Base-by-base conservation (phyloP, 2,113 vertebrate species). In the Nibea coibor region DNA sequence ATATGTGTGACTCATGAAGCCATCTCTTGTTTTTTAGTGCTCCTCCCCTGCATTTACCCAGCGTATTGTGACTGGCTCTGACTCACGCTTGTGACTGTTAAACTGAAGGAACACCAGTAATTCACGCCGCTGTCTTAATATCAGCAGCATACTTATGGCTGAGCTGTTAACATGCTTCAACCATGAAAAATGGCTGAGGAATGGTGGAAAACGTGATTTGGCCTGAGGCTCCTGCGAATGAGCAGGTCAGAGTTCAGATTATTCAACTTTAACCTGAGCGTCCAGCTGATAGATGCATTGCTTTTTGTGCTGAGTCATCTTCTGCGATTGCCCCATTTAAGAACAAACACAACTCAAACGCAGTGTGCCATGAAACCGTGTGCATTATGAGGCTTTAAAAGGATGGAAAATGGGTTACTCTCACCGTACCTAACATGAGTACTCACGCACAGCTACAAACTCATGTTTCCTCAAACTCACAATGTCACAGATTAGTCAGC, bases 1-100 rank as follows among this genome's bases (percentile, higher is more conserved):
- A 78, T 74, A 50, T 51, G 47, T 17, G 73, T 90, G 84, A 87
- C 66, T 91, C 85, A 90, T 43, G 11, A 62, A 78, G 73, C 76
- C 4, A 62, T 66, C 22, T 35, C 48, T 79, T 85, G 61, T 81
- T 79, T 35, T 79, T 80, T 26, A 10, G 28, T 5, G n/a, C 80
- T 72, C 72, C 78, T 87, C 78, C 78, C 48, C 78, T 62, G 70
- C 74, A 47, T 82, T 82, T 76, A 75, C 28, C 66, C 76, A 35
- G 58, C 12, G 1, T 69, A 81, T 82, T 90, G 78, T 75, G 48
- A 70, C 74, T 10, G 71, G 17, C 71, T 86, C 64, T 90, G 86
- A 88, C 82, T 88, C 82, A 82, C 24, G 1, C 48, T 11, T 31
- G 50, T 24, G 47, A 77, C 19, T 43, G 59, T 47, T 20, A 14